These are phyloP conservation scores for Euura lappo DNA, from an alignment of 1,140 invertebrate genomes.

Conservation along the genomic window DNA sequence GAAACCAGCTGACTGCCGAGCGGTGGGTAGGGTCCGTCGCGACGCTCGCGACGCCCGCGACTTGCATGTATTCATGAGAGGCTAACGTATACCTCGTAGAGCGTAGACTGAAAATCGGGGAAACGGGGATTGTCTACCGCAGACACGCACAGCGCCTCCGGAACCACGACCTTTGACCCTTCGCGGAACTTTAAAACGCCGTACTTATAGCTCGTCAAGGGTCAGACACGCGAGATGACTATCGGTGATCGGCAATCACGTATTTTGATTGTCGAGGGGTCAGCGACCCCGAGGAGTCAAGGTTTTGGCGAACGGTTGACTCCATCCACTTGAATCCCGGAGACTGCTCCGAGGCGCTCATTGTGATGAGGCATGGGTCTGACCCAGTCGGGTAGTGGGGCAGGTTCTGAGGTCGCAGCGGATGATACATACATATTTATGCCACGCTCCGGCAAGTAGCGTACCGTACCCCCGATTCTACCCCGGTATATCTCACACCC, in stretches of 20 bases:
- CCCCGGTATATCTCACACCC: slow-evolving; percentile 8
- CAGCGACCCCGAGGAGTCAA: neutral
- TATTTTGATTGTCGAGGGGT: neutral
- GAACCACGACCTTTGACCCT: neutral
- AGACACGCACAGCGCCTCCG: neutral
- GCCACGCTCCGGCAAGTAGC: slow-evolving; percentile 47
- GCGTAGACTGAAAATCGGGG: slow-evolving; percentile 15
- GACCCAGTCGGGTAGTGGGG: slow-evolving; percentile 60
- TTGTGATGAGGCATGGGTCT: slow-evolving; percentile 63
- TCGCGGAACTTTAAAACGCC: neutral
- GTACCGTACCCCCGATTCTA: slow-evolving; percentile 29
- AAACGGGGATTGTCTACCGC: slow-evolving; percentile 18
- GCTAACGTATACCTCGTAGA: neutral
- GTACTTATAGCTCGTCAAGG: neutral
- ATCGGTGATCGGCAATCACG: neutral
- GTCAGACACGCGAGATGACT: too few species aligned
- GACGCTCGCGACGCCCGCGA: slow-evolving; percentile 33
- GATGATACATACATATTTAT: slow-evolving; percentile 64
- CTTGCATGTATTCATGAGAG: slow-evolving; percentile 50
- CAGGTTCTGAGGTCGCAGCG: slow-evolving; percentile 38
- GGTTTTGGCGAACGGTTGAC: neutral
- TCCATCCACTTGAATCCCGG: slow-evolving; percentile 47
- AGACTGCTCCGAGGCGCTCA: slow-evolving; percentile 47
- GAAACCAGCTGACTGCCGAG: slow-evolving; percentile 53
- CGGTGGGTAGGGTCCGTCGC: neutral